These are phyloP conservation scores for Nesospiza acunhae DNA, from an alignment of 2,113 vertebrate species.

Conservation along the genomic window DNA sequence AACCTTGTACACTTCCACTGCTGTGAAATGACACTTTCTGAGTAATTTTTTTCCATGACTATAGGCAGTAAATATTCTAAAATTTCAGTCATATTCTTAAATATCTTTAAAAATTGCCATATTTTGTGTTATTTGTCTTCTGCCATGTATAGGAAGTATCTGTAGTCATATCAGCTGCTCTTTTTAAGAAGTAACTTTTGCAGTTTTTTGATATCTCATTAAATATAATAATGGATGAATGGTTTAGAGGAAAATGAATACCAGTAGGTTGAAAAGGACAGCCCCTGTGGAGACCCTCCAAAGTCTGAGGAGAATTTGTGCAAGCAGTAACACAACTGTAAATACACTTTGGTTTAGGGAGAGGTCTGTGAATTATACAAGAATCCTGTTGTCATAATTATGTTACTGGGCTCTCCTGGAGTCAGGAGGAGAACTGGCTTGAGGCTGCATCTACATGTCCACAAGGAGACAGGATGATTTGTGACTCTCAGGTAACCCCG, in stretches of 20 bases:
- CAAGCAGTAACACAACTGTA: not conserved
- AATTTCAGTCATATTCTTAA: not conserved
- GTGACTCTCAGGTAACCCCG: not conserved
- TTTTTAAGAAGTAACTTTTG: not conserved
- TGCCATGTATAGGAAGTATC: not conserved
- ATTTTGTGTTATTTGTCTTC: not conserved
- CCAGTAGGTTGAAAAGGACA: not conserved
- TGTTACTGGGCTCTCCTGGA: not conserved
- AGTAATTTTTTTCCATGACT: not conserved
- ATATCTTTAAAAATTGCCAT: not conserved
- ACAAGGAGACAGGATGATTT: not conserved
- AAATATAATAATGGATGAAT: not conserved
- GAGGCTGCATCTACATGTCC: not conserved
- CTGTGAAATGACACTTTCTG: not conserved
- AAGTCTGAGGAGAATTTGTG: not conserved
- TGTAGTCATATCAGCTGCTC: not conserved
- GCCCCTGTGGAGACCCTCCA: not conserved
- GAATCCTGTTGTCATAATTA: not conserved
- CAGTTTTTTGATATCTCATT: not conserved
- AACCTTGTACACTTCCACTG: not conserved
- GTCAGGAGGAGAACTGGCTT: not conserved
- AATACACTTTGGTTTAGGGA: not conserved
- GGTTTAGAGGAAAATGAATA: not conserved
- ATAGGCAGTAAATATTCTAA: not conserved
- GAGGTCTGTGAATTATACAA: not conserved